Evolutionary conservation across 2,113 vertebrate species (phyloP), one percentile per base, ranked within the genome.

Genomic region (Melospiza melodia): DNA sequence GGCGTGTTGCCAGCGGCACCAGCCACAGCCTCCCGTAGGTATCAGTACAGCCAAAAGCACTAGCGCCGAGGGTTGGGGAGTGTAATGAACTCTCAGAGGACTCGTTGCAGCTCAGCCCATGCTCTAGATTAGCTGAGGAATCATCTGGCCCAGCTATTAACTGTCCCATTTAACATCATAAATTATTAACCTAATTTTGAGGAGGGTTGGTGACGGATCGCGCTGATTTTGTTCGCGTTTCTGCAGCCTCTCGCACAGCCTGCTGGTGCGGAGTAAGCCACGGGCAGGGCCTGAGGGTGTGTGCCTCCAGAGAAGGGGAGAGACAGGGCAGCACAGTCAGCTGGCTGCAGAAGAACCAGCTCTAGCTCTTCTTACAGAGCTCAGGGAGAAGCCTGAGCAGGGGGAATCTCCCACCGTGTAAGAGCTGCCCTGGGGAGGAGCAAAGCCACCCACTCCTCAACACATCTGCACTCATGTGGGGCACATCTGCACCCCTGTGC

Each of bases 181-280:
- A 98, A 98, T 98, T 98, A 99, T 99, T 98, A 98, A 98, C 98
- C 98, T 99, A 98, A 99, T 99, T 99, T 98, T 97, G 98, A 98
- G 97, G 95, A 97, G 97, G 97, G 94, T 94, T 62, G 82, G 93
- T 98, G 98, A 98, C 97, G 67, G 98, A 98, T 98, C 97, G 91
- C 5, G 1, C 78, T 91, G 96, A 78, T 95, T 97, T 96, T 93
- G 93, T 89, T 77, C 1, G 73, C 76, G 76, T 84, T 51, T 51
- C 93, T 51, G 33, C 92, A 54, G 94, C 80, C 68, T 92, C 80
- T 89, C 25, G 0, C 51, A 48, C 54, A 95, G 93, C 57, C 77
- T 94, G 84, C 35, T 2, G 2, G 65, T 3, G 31, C 6, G 3
- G 79, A 81, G 66, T 74, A 48, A 79, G 69, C 81, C 7, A 1